Evolutionary conservation across 2,113 vertebrate species (phyloP), one percentile per base, ranked within the genome.

Genomic region (Apaloderma vittatum): DNA sequence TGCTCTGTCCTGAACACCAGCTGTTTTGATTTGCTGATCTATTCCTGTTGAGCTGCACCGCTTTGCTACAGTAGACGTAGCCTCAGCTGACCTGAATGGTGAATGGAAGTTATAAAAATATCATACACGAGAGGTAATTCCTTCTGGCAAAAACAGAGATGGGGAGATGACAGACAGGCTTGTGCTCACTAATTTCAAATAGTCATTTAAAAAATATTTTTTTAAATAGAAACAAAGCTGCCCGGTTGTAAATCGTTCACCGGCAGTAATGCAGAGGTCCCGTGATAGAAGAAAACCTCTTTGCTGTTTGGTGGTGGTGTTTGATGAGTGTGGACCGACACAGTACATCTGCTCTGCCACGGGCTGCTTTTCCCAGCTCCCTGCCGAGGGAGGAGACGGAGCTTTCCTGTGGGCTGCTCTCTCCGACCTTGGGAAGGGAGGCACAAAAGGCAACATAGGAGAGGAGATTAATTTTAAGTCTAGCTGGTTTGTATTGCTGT

Each of bases 1-100:
- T 7, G 0, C 45, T 26, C 0, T 0, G 0, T 40, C 27, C 22
- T n/a, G 62, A 90, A 3, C 58, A 63, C 43, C 29, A 46, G 34
- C 34, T 79, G 29, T 61, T 54, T 15, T 12, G 11, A 6, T 43
- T 49, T 77, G 63, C 54, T 75, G 13, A 6, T 55, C 29, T 80
- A 58, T 23, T 73, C 58, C 49, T 61, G 18, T 34, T 65, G 85
- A 76, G 62, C 82, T 88, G 27, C 36, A 11, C 49, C 80, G n/a
- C 67, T 46, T 46, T 17, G 6, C 78, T 88, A 2, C 36, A 70
- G 36, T 15, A 49, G 21, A 14, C 0, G 0, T 15, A 79, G 62
- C 96, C 92, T 80, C 36, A 49, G 54, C 66, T 93, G 90, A 90
- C 70, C 84, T 77, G 57, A 59, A 19, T 37, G 6, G 21, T 73